Evolutionary conservation across 2,888 invertebrate genomes (phyloP).

Genomic region (Dicroscelio sp.): DNA sequence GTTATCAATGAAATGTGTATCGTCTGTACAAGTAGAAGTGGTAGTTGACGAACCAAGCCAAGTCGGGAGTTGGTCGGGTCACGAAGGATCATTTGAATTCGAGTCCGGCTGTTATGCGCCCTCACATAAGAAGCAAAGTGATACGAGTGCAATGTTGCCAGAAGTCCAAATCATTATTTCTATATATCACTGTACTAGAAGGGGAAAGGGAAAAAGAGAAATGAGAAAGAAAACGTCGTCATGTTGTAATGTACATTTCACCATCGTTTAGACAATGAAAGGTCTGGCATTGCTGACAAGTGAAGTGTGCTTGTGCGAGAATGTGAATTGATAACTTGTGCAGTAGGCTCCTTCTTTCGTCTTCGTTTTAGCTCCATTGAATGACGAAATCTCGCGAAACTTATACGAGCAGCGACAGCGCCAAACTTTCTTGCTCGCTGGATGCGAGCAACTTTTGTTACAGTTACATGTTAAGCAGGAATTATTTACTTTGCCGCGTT

Average conservation of each 20-base stretch:
- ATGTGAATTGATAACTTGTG: constrained; percentile 67
- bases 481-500: constrained; percentile 71
- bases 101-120: constrained; percentile 76
- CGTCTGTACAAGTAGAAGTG: constrained; percentile 45
- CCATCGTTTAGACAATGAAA: constrained; percentile 64
- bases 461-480: constrained; percentile 67
- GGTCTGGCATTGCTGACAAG: constrained; percentile 73
- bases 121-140: constrained; percentile 57
- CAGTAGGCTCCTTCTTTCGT: constrained; percentile 68
- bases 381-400: constrained; percentile 70
- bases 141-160: constrained; percentile 63
- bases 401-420: constrained; percentile 60
- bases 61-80: constrained; percentile 81
- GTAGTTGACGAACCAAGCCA: constrained; percentile 39
- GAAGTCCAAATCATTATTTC: constrained; percentile 57
- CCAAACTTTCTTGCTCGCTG: constrained; percentile 58
- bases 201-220: too few species aligned
- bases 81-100: constrained; percentile 85
- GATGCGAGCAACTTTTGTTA: constrained; percentile 69
- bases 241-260: constrained; percentile 60
- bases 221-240: constrained; percentile 32
- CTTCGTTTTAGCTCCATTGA: constrained; percentile 59
- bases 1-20: constrained; percentile 50
- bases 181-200: constrained; percentile 20
- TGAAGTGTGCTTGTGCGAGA: constrained; percentile 70